Base-by-base conservation (phyloP, 1,140 invertebrate species). In the Drosophila baimaii region DNA sequence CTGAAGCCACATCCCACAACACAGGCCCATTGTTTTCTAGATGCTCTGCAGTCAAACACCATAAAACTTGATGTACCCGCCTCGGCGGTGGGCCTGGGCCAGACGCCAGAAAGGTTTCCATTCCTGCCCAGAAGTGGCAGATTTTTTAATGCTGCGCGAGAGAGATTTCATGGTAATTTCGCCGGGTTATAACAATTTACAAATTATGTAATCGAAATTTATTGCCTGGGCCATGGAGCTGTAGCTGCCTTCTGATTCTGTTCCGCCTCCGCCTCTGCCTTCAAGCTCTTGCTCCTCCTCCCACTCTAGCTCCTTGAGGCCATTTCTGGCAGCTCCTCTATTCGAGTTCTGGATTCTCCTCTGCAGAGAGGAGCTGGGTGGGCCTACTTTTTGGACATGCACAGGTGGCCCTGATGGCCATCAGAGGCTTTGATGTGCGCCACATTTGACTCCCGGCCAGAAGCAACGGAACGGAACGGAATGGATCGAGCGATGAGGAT, bases 131-230 rank as follows among this genome's bases (percentile, higher is more conserved):
- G 79, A 86, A 88, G 79, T 88, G 83, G 75, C 83, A 86, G 83
- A 88, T 86, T 73, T 88, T 63, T 78, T 73, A 88, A 86, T 88
- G 83, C 76, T 56, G 79, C 82, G 82, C 85, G 57, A 88, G 73
- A 88, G 73, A 82, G 83, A 86, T 86, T 86, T 86, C 83, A 86
- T 88, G 83, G 83, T 86, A 88, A 86, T 88, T 86, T 82, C 72
- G 78, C 66, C 71, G 83, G 83, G 83, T 86, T 86, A 86, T 86
- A 86, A 86, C 83, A 86, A 86, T 86, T 86, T 86, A 73, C 83
- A 86, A 86, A 86, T 86, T 86, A 86, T 86, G 83, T 73, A 88
- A 86, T 86, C 83, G 83, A 83, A 86, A 86, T 86, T 86, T 86
- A 86, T 86, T 86, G 76, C 82, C 58, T 2, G 35, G 43, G 64